phyloP scores from a whole-genome alignment of 2,113 vertebrate genomes.

The Ochotona curzoniae region DNA sequence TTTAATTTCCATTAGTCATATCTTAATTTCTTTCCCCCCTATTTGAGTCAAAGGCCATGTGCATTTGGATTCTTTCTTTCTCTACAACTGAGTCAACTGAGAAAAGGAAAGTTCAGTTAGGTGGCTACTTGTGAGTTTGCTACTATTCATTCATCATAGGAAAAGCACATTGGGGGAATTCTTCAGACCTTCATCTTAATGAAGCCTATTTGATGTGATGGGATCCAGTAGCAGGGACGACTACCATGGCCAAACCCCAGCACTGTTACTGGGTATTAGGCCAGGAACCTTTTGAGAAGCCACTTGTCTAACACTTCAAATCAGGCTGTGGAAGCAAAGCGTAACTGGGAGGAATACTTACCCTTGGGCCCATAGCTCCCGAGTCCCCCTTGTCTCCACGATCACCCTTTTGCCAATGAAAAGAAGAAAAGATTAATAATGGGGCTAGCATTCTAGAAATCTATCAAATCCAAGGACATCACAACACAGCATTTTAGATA shows the following conservation, averaged over 20 bases:
- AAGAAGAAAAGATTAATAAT: not conserved
- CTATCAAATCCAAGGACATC: not conserved
- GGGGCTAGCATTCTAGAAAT: not conserved
- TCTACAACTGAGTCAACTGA: constrained; percentile 4
- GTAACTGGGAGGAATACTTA: constrained; percentile 82
- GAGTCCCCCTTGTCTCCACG: constrained; percentile 93
- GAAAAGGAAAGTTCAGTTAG: constrained; percentile 24
- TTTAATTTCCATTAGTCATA: constrained; percentile 28
- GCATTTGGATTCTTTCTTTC: not conserved
- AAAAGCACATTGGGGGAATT: not conserved
- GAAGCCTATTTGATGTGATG: not conserved
- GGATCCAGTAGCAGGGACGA: not conserved
- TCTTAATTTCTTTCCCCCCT: not conserved
- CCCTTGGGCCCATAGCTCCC: constrained; percentile 91
- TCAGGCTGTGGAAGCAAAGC: not conserved
- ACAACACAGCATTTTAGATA: not conserved
- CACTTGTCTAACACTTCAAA: not conserved
- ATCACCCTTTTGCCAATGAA: constrained; percentile 89
- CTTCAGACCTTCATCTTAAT: not conserved
- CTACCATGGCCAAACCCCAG: not conserved
- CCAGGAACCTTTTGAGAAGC: not conserved
- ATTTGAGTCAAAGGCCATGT: not conserved
- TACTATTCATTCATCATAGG: not conserved
- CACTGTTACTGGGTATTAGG: not conserved
- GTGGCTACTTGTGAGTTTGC: not conserved